Percentiles rank a stretch among this genome's conserved stretches.
Conservation (phyloP, 2,888 invertebrate species). For the Pecten maximus region DNA sequence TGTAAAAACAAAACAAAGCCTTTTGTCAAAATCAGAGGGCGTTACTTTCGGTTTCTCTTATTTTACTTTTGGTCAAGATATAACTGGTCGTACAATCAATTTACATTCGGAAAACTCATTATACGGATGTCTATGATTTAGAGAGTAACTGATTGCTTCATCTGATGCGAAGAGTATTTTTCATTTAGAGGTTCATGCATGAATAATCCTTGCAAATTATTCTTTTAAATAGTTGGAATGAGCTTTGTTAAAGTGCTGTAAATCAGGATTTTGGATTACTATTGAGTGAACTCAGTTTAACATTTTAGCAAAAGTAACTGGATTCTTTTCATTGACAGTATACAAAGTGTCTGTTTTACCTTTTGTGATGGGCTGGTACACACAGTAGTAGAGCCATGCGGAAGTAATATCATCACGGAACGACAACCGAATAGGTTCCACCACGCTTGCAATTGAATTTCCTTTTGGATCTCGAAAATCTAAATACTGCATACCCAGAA, state of each 20-base stretch:
- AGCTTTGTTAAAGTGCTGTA: too few relatives aligned
- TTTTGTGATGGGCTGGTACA: constrained; percentile 13
- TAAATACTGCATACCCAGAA: not conserved
- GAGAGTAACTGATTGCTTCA: not conserved
- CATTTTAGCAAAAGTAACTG: too few relatives aligned
- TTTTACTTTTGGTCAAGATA: not conserved
- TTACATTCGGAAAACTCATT: not conserved
- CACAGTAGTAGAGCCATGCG: not conserved
- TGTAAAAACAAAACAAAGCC: too few relatives aligned
- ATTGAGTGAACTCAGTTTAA: too few relatives aligned
- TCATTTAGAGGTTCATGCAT: too few relatives aligned
- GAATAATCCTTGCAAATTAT: too few relatives aligned
- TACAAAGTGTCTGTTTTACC: not conserved
- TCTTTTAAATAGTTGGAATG: too few relatives aligned
- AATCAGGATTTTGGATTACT: too few relatives aligned
- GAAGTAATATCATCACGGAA: not conserved
- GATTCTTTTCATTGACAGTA: not conserved
- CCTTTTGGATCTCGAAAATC: not conserved
- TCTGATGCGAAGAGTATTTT: too few relatives aligned
- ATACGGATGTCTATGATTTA: not conserved
- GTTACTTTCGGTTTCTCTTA: not conserved
- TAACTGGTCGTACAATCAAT: not conserved
- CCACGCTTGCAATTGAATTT: not conserved
- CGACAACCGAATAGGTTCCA: not conserved
- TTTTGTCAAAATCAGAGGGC: too few relatives aligned